Conservation (phyloP, 2,888 invertebrate genomes). For the Brenthis daphne region DNA sequence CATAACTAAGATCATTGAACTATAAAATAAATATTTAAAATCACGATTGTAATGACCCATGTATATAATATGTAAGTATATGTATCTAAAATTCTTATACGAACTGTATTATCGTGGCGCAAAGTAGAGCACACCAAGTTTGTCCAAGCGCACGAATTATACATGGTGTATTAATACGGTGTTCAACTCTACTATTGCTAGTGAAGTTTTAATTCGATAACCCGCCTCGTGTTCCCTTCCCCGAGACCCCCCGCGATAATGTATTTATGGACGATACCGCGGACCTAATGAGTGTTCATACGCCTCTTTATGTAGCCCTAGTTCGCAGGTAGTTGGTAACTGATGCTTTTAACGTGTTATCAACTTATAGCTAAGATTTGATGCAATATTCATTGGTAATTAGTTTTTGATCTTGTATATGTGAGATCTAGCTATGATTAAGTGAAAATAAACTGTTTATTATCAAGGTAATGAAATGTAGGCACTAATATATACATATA, state of each 20-base stretch:
- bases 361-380: conserved; percentile 39
- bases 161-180: conserved; percentile 81
- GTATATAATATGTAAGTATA: background rate
- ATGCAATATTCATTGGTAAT: conserved; percentile 20
- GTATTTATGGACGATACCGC: conserved; percentile 81
- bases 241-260: conserved; percentile 62
- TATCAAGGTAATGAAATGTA: background rate
- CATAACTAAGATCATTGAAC: background rate
- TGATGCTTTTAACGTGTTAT: conserved; percentile 47
- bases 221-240: conserved; percentile 52
- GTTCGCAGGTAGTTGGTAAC: conserved; percentile 44
- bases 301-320: conserved; percentile 69
- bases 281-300: conserved; percentile 77
- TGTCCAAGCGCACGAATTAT: conserved; percentile 79
- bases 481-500: too few species aligned
- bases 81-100: background rate
- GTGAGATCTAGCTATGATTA: background rate
- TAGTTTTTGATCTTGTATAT: conserved; percentile 2
- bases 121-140: conserved; percentile 60
- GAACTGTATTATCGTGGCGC: conserved; percentile 21
- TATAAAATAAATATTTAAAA: background rate
- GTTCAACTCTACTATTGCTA: conserved; percentile 81
- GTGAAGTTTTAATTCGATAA: conserved; percentile 81
- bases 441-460: background rate
- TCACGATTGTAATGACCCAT: background rate